phyloP scores from a whole-genome alignment of 2,797 vertebrate species.

The Rhinophrynus dorsalis region DNA sequence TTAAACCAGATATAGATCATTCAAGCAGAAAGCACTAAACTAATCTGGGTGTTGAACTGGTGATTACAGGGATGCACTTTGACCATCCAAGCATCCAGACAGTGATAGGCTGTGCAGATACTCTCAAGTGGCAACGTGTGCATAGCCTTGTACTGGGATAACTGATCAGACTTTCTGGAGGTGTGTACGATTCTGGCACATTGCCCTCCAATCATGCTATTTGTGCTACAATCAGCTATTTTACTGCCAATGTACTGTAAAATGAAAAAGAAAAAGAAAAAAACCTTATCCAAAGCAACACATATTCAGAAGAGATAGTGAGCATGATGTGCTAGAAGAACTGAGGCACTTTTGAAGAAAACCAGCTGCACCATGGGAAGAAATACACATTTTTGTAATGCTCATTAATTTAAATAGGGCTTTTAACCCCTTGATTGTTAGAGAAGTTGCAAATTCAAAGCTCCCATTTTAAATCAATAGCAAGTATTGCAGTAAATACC shows the following conservation, averaged over 20 bases:
- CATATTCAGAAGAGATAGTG: neutral
- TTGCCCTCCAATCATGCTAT: conserved; percentile 24
- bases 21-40: neutral
- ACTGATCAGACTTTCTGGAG: conserved; percentile 21
- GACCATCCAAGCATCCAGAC: conserved; percentile 5
- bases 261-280: neutral
- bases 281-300: neutral
- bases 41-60: neutral
- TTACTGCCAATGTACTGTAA: conserved; percentile 26
- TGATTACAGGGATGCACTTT: conserved; percentile 16
- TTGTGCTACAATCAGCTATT: conserved; percentile 20
- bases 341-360: no score
- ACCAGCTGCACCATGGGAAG: no score
- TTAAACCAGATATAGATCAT: neutral
- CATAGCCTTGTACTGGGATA: conserved; percentile 29
- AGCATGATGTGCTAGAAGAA: neutral
- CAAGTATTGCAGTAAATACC: no score
- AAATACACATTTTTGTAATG: no score
- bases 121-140: neutral
- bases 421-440: neutral
- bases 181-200: conserved; percentile 27
- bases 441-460: neutral
- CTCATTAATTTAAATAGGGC: no score
- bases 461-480: neutral
- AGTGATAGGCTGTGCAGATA: conserved; percentile 14